These are phyloP conservation scores for Hypotaenidia philippensis DNA, from an alignment of 2,797 vertebrate species.

Conservation along the genomic window DNA sequence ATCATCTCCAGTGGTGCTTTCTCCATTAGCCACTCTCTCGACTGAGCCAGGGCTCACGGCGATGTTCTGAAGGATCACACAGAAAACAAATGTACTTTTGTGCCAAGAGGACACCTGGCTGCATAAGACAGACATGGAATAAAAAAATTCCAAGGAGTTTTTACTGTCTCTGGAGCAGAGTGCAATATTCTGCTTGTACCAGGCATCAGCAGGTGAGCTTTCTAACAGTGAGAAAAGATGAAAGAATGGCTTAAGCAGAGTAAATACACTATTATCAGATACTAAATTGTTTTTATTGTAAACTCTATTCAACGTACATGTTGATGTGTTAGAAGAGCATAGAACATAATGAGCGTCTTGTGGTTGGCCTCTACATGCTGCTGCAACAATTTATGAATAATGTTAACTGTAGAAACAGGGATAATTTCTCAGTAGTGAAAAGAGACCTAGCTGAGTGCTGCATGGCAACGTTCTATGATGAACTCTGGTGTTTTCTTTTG, in stretches of 20 bases:
- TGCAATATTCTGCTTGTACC: background rate
- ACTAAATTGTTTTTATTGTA: background rate
- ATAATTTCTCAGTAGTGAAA: background rate
- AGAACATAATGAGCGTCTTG: background rate
- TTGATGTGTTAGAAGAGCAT: background rate
- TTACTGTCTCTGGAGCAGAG: background rate
- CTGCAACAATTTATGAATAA: background rate
- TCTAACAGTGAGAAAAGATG: background rate
- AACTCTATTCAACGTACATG: background rate
- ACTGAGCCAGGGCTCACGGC: slow-evolving; percentile 75
- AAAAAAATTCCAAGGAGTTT: background rate
- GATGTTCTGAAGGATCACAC: slow-evolving; percentile 77
- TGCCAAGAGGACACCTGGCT: background rate
- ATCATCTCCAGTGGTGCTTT: slow-evolving; percentile 81
- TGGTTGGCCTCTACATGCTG: background rate
- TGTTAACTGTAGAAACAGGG: background rate
- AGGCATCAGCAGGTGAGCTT: background rate
- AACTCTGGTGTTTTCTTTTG: background rate
- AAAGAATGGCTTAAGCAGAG: background rate
- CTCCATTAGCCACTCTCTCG: slow-evolving; percentile 84
- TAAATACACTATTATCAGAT: background rate
- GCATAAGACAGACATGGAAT: background rate
- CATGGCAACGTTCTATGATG: background rate
- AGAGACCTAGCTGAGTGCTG: background rate
- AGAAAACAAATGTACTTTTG: slow-evolving; percentile 23